Evolutionary conservation across 2,888 invertebrate species (phyloP).

Genomic region (Imbricaverruca yamaguchii): DNA sequence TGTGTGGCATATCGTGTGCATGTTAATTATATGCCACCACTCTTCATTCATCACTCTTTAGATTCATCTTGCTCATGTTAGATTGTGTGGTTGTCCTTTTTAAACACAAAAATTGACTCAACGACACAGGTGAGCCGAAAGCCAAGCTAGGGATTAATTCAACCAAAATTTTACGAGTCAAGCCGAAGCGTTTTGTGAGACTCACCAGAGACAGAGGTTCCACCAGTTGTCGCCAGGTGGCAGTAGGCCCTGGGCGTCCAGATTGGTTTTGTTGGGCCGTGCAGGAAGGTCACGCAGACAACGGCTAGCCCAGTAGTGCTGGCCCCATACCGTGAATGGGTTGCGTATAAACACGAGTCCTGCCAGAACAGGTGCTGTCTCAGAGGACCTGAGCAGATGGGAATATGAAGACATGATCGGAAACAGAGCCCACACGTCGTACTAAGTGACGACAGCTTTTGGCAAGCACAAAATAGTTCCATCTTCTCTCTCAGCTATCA

Average conservation of each 20-base stretch:
- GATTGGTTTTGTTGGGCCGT: conserved; percentile 50
- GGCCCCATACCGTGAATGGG: conserved; percentile 69
- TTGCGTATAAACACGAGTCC: conserved; percentile 73
- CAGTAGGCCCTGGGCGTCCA: conserved; percentile 35
- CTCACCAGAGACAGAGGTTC: conserved; percentile 25
- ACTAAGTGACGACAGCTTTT: no score
- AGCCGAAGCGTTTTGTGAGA: no score
- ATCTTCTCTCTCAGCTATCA: no score
- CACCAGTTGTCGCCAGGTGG: conserved; percentile 24
- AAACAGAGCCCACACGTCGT: neutral
- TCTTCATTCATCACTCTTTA: no score
- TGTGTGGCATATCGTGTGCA: no score
- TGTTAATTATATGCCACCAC: no score
- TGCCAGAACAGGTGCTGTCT: conserved; percentile 36
- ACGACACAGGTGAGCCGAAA: neutral
- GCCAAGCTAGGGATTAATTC: no score
- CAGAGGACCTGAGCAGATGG: neutral
- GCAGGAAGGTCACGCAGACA: conserved; percentile 68
- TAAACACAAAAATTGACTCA: neutral
- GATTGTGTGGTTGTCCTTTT: neutral
- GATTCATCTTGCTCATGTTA: no score
- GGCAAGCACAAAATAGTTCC: no score
- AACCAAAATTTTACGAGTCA: no score
- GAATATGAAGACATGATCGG: neutral
- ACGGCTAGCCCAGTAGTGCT: conserved; percentile 72